Evolutionary conservation across 2,113 vertebrate genomes (phyloP), one percentile per base, ranked within the genome.

Genomic region (Peucedramus taeniatus): DNA sequence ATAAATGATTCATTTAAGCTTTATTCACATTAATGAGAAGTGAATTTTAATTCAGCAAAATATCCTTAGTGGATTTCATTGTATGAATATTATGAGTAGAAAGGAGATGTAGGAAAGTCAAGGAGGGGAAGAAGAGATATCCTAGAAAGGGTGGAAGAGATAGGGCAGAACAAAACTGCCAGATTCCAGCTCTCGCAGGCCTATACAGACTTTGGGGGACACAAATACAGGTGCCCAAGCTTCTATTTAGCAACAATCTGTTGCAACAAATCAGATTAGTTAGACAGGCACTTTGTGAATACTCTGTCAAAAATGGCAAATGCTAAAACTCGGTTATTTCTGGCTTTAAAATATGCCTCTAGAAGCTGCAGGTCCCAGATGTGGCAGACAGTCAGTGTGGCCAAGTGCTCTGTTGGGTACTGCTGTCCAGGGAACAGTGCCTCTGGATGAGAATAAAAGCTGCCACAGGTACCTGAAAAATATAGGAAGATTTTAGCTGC

Each of bases 1-100:
- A 83, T 83, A 91, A 85, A 82, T 93, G 31, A 79, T 91, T 96
- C 63, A 87, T 91, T 96, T 76, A 80, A 74, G 37, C 24, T 83
- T 87, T 90, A 83, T 53, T 91, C 82, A 70, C 59, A 85, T 54
- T 80, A 91, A 50, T 49, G 22, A 79, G 22, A 74, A 88, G 15
- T 45, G 80, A 88, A 92, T 69, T 91, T 93, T 83, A 84, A 90
- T 88, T 90, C 47, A 59, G 27, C 8, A 70, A 69, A 86, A 90
- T 77, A 80, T 30, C 44, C 37, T 79, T 20, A 44, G n/a, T 59
- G 37, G 35, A 53, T 87, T 85, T 86, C 10, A 13, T 51, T 60
- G 11, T 64, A n/a, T 27, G 71, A 61, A 47, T 87, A 82, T 23
- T 91, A 33, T 39, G 21, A 80, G 49, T 15, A 39, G 47, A 90